A percentile compares a stretch with the other conserved stretches of the same genome.
Evolutionary conservation across 1,140 invertebrate genomes (phyloP).

Genomic region (Galleria mellonella): DNA sequence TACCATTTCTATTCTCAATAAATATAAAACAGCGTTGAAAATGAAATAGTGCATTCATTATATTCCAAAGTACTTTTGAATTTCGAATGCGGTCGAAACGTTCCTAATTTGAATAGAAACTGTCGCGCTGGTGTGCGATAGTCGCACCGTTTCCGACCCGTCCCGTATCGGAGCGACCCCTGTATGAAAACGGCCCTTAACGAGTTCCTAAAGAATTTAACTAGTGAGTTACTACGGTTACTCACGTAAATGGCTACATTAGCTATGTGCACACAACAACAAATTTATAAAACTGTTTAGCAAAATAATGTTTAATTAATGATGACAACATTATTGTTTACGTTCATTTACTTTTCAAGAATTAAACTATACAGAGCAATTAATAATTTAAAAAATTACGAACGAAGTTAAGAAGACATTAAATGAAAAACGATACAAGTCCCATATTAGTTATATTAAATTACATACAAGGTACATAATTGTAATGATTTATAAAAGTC

Average conservation of each 20-base stretch:
- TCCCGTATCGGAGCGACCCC: constrained; percentile 20
- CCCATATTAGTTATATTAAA: too few species aligned
- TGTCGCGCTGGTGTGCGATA: constrained; percentile 25
- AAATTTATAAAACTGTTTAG: background rate
- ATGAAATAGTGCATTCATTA: background rate
- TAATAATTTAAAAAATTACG: too few species aligned
- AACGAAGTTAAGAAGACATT: too few species aligned
- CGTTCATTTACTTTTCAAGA: too few species aligned
- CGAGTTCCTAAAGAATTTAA: constrained; percentile 25
- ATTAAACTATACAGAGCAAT: too few species aligned
- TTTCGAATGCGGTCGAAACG: constrained; percentile 7
- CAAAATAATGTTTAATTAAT: too few species aligned
- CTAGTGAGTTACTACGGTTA: constrained; percentile 19
- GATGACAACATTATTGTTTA: too few species aligned
- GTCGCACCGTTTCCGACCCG: constrained; percentile 25
- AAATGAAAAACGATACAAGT: too few species aligned
- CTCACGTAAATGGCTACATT: constrained; percentile 14
- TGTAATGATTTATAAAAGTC: too few species aligned
- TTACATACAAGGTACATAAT: too few species aligned
- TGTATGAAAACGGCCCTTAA: constrained; percentile 16
- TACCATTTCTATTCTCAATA: background rate
- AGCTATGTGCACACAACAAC: background rate
- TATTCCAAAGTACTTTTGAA: constrained; percentile 2
- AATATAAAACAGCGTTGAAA: constrained; percentile 14
- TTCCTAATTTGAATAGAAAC: constrained; percentile 40